Base-by-base conservation (phyloP, 2,888 invertebrate genomes). In the Diachrysia chrysitis region DNA sequence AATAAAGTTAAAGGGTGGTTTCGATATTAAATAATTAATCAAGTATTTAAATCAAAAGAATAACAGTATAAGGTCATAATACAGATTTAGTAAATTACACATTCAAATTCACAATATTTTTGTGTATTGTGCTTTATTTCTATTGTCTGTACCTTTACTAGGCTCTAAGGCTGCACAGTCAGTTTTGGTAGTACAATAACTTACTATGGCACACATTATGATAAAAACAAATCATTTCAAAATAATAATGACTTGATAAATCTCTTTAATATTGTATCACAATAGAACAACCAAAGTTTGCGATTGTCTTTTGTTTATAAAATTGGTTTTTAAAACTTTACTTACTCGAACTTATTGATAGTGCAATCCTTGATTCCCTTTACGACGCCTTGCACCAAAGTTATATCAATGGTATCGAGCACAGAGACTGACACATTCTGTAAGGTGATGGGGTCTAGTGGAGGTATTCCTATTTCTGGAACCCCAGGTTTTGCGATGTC, bases 301-400 rank as follows among this genome's bases (percentile, higher is more conserved):
- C n/a, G n/a, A 23, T 2, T 37, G 1, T 21, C 1, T 7, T 42
- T 16, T n/a, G 2, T 9, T 17, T 6, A 35, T n/a, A 51, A 7
- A 6, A 59, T 4, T 14, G 10, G 14, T 0, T 46, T 46, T 14
- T 25, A 37, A 42, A 42, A 42, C n/a, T n/a, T n/a, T 66, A 84
- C 84, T 83, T 21, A 84, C 84, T 57, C 46, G 61, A 76, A 78
- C 5, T 70, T 66, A 9, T 63, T 53, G 1, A 84, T 23, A 0
- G 73, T 29, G 63, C 91, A 91, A 63, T 84, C 71, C 37, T 79
- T 85, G 3, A 85, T 66, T 0, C 91, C 91, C 56, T 81, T 86
- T 3, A 75, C 79, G 0, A 73, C 65, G 14, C 89, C 91, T 14
- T 92, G 86, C 10, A 82, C 21, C n/a, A 90, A 23, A 0, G 82